Conservation (phyloP, 2,797 vertebrate species). For the Decapterus maruadsi region DNA sequence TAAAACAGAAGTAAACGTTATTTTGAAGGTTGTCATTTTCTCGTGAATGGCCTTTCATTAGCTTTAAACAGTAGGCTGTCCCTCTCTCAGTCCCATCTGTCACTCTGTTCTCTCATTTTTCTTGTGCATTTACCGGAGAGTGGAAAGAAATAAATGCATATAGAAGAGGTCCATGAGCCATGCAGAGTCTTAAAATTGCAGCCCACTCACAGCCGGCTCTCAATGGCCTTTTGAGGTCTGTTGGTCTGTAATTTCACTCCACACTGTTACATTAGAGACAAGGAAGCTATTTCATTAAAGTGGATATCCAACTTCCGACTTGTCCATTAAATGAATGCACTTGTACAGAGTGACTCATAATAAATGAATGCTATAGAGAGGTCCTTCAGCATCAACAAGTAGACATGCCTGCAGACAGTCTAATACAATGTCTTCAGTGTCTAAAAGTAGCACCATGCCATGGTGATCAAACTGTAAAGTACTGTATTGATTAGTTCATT, state of each 20-base stretch:
- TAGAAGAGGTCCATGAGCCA: constrained; percentile 34
- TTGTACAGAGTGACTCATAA: constrained; percentile 15
- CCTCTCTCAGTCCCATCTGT: constrained; percentile 6
- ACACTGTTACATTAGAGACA: constrained; percentile 31
- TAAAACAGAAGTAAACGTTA: not conserved
- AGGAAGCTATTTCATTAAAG: constrained; percentile 45
- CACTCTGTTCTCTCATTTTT: constrained; percentile 25
- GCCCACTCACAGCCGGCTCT: constrained; percentile 34
- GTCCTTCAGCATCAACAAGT: not conserved
- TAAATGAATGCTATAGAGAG: constrained; percentile 3
- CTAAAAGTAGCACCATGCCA: constrained; percentile 4
- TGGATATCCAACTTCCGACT: constrained; percentile 19
- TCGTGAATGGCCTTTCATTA: not conserved
- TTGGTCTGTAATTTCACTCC: constrained; percentile 53
- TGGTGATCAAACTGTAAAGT: not conserved
- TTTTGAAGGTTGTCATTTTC: not conserved
- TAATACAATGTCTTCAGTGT: not conserved
- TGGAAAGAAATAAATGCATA: constrained; percentile 22
- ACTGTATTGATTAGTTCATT: not conserved
- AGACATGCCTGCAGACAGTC: not conserved
- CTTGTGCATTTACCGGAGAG: constrained; percentile 16
- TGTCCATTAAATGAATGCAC: constrained; percentile 17
- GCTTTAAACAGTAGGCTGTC: constrained; percentile 7
- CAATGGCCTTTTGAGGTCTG: constrained; percentile 27
- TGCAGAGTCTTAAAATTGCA: constrained; percentile 30